These are phyloP conservation scores for Drosophila navojoa DNA, from an alignment of 1,140 invertebrate genomes.

Conservation along the genomic window DNA sequence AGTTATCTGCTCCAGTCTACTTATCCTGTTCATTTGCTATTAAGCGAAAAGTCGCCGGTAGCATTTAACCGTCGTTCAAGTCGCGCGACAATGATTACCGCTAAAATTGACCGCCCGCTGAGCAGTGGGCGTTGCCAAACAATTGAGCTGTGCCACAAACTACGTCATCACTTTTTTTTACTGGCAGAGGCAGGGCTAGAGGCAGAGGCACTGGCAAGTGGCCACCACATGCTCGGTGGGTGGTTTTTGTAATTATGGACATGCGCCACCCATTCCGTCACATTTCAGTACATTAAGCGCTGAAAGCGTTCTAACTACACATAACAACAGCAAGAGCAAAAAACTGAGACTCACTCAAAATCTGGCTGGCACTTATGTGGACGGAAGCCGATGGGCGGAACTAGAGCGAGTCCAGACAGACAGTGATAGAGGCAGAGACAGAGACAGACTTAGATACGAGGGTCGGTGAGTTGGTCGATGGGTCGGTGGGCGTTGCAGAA, in stretches of 20 bases:
- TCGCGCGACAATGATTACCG: conserved; percentile 62
- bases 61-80: conserved; percentile 50
- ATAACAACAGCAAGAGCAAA: conserved; percentile 29
- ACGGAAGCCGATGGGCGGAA: conserved; percentile 80
- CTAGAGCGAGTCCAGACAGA: conserved; percentile 78
- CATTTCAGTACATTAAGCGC: conserved; percentile 35
- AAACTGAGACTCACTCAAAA: conserved; percentile 43
- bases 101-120: conserved; percentile 61
- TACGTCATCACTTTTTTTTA: conserved; percentile 81
- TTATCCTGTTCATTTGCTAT: conserved; percentile 38
- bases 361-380: conserved; percentile 60
- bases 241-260: conserved; percentile 78
- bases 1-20: conserved; percentile 18
- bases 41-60: conserved; percentile 42
- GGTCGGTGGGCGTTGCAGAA: conserved; percentile 56
- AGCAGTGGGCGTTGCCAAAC: conserved; percentile 75
- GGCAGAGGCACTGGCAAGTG: conserved; percentile 11
- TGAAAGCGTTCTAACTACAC: conserved; percentile 38
- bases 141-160: conserved; percentile 73
- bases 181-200: conserved; percentile 22
- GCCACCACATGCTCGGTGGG: conserved; percentile 42
- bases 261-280: conserved; percentile 57
- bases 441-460: conserved; percentile 31
- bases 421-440: conserved; percentile 29
- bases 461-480: conserved; percentile 27